These are phyloP conservation scores for Champsocephalus gunnari DNA, from an alignment of 2,797 vertebrate genomes.

Conservation along the genomic window DNA sequence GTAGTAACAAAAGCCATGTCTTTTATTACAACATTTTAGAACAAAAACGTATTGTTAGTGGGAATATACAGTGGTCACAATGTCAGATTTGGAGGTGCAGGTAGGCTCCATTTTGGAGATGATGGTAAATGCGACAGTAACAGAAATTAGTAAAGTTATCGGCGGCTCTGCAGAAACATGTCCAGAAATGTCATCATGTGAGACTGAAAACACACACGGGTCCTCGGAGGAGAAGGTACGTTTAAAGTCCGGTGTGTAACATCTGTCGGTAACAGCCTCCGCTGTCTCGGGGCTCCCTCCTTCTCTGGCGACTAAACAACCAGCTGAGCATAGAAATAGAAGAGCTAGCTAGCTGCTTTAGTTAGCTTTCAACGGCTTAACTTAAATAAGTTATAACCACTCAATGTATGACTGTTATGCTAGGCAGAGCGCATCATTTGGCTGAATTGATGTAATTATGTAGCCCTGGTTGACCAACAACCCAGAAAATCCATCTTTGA, in stretches of 20 bases:
- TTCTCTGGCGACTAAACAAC: slow-evolving; percentile 11
- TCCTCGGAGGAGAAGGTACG: slow-evolving; percentile 57
- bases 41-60: fast-evolving
- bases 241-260: background rate
- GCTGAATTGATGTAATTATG: fast-evolving
- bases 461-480: background rate
- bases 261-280: background rate
- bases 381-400: fast-evolving
- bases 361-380: background rate
- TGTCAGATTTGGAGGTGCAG: slow-evolving; percentile 72
- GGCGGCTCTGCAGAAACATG: slow-evolving; percentile 17
- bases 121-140: slow-evolving; percentile 66
- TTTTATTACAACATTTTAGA: fast-evolving
- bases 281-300: slow-evolving; percentile 4
- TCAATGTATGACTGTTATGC: fast-evolving
- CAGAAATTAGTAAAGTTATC: slow-evolving; percentile 74
- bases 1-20: background rate
- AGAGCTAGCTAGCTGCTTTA: slow-evolving; percentile 37
- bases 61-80: background rate
- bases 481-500: background rate
- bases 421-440: fast-evolving
- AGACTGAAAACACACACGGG: background rate
- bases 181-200: background rate
- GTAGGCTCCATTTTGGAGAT: slow-evolving; percentile 74
- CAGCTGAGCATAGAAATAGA: slow-evolving; percentile 76